A percentile compares a stretch with the other conserved stretches of the same genome.
These are phyloP conservation scores for Neria commutata DNA, from an alignment of 2,888 invertebrate genomes.

Conservation along the genomic window DNA sequence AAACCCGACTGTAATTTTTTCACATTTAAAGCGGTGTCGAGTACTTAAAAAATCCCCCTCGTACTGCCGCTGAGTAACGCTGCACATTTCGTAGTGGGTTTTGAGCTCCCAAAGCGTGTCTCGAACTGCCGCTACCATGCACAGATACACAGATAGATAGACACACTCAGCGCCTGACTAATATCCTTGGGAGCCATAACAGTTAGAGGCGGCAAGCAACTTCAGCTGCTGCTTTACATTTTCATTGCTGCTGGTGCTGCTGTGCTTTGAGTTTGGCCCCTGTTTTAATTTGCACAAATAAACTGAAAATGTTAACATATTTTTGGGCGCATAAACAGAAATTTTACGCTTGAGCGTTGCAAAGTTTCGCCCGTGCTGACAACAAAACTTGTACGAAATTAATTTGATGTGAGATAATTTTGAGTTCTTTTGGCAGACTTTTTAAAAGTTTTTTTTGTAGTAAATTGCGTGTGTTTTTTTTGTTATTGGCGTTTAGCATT, in stretches of 20 bases:
- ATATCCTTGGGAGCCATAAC: conserved; percentile 28
- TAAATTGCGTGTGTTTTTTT: background rate
- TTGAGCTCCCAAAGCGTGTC: background rate
- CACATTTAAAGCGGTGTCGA: too few relatives aligned
- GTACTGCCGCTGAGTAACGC: conserved; percentile 3
- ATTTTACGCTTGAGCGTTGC: conserved; percentile 18
- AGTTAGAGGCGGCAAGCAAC: conserved; percentile 11
- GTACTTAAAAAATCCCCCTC: too few relatives aligned
- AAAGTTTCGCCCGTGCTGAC: conserved; percentile 4
- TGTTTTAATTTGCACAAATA: conserved; percentile 29
- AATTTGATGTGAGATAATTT: conserved; percentile 26
- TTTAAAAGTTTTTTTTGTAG: background rate
- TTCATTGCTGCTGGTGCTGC: background rate
- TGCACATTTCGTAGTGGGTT: background rate
- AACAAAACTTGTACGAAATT: conserved; percentile 15
- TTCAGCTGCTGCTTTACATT: background rate
- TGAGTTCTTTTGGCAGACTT: background rate
- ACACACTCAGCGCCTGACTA: conserved; percentile 12
- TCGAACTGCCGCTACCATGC: too few relatives aligned
- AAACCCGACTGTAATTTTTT: too few relatives aligned
- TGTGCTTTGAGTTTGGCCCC: conserved; percentile 9
- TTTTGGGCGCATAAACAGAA: conserved; percentile 10
- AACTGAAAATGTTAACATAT: conserved; percentile 20
- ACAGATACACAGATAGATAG: too few relatives aligned
- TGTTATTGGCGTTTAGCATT: conserved; percentile 3